These are phyloP conservation scores for Tryphoninae sp. DNA, from an alignment of 2,888 invertebrate species.

Conservation along the genomic window DNA sequence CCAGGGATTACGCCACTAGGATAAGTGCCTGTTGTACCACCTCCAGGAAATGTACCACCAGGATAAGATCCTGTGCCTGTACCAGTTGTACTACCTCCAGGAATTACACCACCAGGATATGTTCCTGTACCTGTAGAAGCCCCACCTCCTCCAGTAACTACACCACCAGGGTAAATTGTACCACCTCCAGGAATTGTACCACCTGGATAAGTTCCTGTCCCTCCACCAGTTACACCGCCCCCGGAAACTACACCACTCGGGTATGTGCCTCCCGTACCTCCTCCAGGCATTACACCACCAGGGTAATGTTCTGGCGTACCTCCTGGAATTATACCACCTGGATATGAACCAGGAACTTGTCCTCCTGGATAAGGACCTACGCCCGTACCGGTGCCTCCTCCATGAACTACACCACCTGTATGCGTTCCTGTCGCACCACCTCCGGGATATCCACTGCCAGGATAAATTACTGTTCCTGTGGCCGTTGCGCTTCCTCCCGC, in stretches of 20 bases:
- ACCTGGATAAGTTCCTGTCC: slow-evolving; percentile 47
- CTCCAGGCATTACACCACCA: slow-evolving; percentile 49
- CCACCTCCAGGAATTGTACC: slow-evolving; percentile 21
- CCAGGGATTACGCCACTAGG: slow-evolving; percentile 21
- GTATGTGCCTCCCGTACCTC: not conserved
- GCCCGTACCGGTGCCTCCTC: slow-evolving; percentile 9
- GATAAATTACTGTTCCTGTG: slow-evolving; percentile 49
- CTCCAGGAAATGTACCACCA: slow-evolving; percentile 56
- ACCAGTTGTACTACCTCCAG: slow-evolving; percentile 3
- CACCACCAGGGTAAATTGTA: slow-evolving; percentile 53
- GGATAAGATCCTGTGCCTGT: slow-evolving; percentile 41
- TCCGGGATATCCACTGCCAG: slow-evolving; percentile 39
- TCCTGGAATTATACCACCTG: slow-evolving; percentile 34
- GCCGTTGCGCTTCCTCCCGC: slow-evolving; percentile 15
- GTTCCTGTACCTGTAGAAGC: not conserved
- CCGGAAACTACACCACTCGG: slow-evolving; percentile 49
- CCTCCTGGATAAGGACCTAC: slow-evolving; percentile 55
- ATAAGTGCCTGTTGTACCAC: slow-evolving; percentile 13
- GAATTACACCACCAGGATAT: slow-evolving; percentile 33
- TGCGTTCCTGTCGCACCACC: slow-evolving; percentile 21
- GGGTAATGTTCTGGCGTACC: slow-evolving; percentile 11
- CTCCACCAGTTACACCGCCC: slow-evolving; percentile 10
- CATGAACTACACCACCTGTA: slow-evolving; percentile 10
- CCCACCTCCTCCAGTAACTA: slow-evolving; percentile 52
- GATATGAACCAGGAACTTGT: slow-evolving; percentile 37